Base-by-base conservation (phyloP, 2,113 vertebrate genomes). In the Ceyx margarethae region DNA sequence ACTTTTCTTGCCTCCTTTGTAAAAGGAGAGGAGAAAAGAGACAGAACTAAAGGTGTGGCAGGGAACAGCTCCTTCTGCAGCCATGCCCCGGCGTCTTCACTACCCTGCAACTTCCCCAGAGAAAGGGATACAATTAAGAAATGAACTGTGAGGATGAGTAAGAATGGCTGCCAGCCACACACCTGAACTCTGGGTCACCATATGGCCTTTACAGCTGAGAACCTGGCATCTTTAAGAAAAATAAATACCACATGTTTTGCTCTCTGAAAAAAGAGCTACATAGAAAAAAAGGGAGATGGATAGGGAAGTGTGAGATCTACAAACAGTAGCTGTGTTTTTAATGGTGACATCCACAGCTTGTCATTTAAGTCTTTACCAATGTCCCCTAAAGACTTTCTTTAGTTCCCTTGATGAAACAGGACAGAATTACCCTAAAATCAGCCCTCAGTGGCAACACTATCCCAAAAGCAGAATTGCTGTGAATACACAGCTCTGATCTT, bases 21-120 rank as follows among this genome's bases (percentile, higher is more conserved):
- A 51, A 75, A 81, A 81, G n/a, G 12, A 67, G 26, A 25, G 67
- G 8, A 46, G 65, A 80, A 66, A 6, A 58, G 46, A 51, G 29
- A 45, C 8, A 79, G 45, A 88, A 60, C 22, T 10, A 54, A 0
- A 0, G 0, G 1, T 4, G 10, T 31, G 31, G 28, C 4, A 72
- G 13, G 48, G 5, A 91, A 61, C 18, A 85, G 9, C 15, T 64
- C 40, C 73, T 77, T 72, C 46, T 1, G 1, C 43, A 89, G 37
- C 61, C 64, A 51, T 1, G 1, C 14, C 65, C n/a, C 43, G 28
- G 22, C n/a, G 45, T 74, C 60, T 65, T 71, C 31, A 42, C n/a
- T 74, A 33, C 22, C 26, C 86, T 83, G 53, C 33, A 46, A 78
- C 79, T 58, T 60, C 17, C 45, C 89, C 1, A 57, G 35, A 78